phyloP scores from a whole-genome alignment of 1,140 invertebrate genomes.

The Drosophila yakuba region DNA sequence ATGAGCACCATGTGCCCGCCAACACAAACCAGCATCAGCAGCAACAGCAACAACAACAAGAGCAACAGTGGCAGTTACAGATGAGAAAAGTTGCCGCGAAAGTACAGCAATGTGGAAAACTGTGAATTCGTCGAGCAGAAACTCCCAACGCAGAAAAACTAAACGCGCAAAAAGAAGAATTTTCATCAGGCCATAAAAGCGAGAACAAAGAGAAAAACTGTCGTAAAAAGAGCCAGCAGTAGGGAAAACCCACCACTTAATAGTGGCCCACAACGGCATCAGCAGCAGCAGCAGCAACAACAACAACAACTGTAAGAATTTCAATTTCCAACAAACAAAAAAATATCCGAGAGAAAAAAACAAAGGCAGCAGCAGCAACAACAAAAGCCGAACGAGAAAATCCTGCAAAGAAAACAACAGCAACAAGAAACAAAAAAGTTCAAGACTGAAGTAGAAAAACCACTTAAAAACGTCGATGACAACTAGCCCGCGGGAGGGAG shows the following conservation, averaged over 20 bases:
- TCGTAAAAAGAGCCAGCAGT: slow-evolving; percentile 75
- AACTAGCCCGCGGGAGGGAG: slow-evolving; percentile 47
- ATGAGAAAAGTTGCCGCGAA: slow-evolving; percentile 64
- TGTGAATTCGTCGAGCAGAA: slow-evolving; percentile 79
- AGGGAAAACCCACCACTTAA: slow-evolving; percentile 80
- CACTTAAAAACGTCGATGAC: slow-evolving; percentile 81
- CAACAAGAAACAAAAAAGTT: slow-evolving; percentile 68
- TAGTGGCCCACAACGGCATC: slow-evolving; percentile 61
- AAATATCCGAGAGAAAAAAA: slow-evolving; percentile 35
- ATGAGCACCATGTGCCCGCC: slow-evolving; percentile 37
- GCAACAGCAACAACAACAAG: slow-evolving; percentile 21
- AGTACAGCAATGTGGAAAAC: slow-evolving; percentile 83
- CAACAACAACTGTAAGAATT: slow-evolving; percentile 72
- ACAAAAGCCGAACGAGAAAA: slow-evolving; percentile 66
- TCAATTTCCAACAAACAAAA: slow-evolving; percentile 69
- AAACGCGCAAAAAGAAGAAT: slow-evolving; percentile 83
- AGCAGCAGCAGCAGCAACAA: slow-evolving; percentile 32
- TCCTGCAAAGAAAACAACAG: slow-evolving; percentile 55
- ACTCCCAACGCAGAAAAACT: slow-evolving; percentile 82
- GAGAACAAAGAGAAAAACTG: slow-evolving; percentile 57
- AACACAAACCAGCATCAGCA: slow-evolving; percentile 27
- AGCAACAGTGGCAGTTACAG: slow-evolving; percentile 24
- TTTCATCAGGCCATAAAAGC: slow-evolving; percentile 66
- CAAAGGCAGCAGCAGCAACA: slow-evolving; percentile 48
- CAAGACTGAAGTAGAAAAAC: slow-evolving; percentile 78